Evolutionary conservation across 2,113 vertebrate genomes (phyloP).

Genomic region (cattle (Bos taurus)): DNA sequence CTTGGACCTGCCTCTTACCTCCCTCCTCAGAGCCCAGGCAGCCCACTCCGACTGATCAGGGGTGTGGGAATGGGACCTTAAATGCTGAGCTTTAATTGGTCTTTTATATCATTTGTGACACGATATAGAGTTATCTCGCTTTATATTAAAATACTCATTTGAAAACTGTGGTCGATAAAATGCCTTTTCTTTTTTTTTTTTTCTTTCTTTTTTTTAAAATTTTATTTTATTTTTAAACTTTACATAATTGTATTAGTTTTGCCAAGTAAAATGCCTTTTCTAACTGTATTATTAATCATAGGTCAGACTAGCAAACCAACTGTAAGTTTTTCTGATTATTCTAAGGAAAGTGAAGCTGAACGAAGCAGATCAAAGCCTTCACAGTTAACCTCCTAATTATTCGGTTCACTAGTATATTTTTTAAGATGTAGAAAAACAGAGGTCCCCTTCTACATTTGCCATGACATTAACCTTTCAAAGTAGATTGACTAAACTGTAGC

Average conservation of each 20-base stretch:
- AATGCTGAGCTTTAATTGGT: neutral
- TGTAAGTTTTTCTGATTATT: neutral
- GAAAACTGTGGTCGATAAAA: neutral
- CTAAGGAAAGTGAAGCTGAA: neutral
- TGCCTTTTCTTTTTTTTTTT: neutral
- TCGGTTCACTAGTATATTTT: neutral
- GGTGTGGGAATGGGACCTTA: constrained; percentile 38
- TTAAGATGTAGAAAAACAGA: neutral
- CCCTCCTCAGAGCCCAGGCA: neutral
- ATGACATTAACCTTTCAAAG: neutral
- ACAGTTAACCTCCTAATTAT: neutral
- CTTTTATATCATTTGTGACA: neutral
- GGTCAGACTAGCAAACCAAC: neutral
- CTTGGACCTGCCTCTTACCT: neutral
- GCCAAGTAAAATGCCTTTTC: neutral
- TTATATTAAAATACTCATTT: neutral
- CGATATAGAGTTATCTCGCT: neutral
- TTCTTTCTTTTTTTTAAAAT: no score
- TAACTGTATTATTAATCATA: neutral
- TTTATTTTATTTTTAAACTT: no score
- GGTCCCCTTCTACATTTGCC: neutral
- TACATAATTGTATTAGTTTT: no score
- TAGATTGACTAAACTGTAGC: neutral
- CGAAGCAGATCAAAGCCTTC: neutral
- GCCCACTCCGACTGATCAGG: neutral